phyloP scores from a whole-genome alignment of 1,140 invertebrate genomes.

The Zaprionus nigranus region DNA sequence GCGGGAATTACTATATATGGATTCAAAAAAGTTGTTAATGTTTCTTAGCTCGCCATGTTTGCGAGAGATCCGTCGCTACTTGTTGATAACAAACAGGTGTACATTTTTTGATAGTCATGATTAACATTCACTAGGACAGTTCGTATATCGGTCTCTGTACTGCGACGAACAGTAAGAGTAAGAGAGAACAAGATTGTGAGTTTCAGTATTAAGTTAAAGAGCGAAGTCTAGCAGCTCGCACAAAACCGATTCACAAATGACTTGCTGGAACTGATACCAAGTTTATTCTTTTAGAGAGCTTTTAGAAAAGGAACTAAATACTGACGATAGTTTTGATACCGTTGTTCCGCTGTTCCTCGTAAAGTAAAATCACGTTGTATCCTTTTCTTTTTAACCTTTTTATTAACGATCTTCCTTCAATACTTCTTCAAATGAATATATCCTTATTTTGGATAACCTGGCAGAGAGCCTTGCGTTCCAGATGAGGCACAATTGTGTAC shows the following conservation, averaged over 20 bases:
- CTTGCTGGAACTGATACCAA: not conserved
- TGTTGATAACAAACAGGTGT: not conserved
- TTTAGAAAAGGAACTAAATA: no score
- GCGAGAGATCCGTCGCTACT: not conserved
- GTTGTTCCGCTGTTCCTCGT: no score
- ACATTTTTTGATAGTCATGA: not conserved
- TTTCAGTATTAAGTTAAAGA: not conserved
- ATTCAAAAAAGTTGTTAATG: not conserved
- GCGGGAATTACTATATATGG: conserved; percentile 2
- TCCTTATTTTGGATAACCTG: no score
- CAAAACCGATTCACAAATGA: not conserved
- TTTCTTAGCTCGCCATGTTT: not conserved
- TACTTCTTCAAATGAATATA: no score
- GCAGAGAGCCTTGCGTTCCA: no score
- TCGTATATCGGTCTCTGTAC: no score
- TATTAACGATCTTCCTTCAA: no score
- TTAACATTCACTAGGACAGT: not conserved
- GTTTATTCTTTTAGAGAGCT: not conserved
- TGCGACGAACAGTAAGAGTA: no score
- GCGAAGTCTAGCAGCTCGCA: not conserved
- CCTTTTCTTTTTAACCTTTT: no score
- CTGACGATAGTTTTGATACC: no score
- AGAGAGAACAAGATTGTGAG: not conserved
- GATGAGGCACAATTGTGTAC: no score
- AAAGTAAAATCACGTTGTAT: no score